Conservation (phyloP, 1,140 invertebrate species). For the Periplaneta americana region DNA sequence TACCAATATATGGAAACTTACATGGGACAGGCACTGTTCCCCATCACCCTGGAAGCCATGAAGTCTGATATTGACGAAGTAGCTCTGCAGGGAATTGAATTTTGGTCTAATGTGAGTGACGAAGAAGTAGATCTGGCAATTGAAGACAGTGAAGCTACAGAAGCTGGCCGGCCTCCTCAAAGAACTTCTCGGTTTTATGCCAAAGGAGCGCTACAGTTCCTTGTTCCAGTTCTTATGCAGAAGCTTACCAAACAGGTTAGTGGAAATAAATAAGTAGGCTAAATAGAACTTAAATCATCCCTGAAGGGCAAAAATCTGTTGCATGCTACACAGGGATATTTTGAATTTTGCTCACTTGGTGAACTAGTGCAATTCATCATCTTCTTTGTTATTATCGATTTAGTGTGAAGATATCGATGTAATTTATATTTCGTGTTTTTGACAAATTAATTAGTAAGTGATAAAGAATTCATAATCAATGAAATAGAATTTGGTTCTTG, state of each 20-base stretch:
- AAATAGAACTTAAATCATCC: no score
- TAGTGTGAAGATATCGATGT: no score
- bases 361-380: no score
- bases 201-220: conserved; percentile 90
- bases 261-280: no score
- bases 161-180: conserved; percentile 85
- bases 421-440: no score
- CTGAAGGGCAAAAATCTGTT: no score
- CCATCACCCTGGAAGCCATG: conserved; percentile 98
- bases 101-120: conserved; percentile 99
- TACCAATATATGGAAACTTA: conserved; percentile 99
- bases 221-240: conserved; percentile 90
- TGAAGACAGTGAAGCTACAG: conserved; percentile 88
- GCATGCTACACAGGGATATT: no score
- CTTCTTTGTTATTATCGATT: no score
- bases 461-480: no score
- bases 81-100: conserved; percentile 97
- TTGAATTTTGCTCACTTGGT: no score
- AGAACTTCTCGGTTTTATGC: conserved; percentile 90
- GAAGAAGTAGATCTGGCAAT: conserved; percentile 97
- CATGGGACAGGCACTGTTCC: conserved; percentile 97
- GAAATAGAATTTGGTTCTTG: no score
- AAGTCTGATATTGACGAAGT: conserved; percentile 95
- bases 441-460: no score
- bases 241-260: conserved; percentile 87